phyloP scores from a whole-genome alignment of 2,797 vertebrate species.

The Tapera naevia region DNA sequence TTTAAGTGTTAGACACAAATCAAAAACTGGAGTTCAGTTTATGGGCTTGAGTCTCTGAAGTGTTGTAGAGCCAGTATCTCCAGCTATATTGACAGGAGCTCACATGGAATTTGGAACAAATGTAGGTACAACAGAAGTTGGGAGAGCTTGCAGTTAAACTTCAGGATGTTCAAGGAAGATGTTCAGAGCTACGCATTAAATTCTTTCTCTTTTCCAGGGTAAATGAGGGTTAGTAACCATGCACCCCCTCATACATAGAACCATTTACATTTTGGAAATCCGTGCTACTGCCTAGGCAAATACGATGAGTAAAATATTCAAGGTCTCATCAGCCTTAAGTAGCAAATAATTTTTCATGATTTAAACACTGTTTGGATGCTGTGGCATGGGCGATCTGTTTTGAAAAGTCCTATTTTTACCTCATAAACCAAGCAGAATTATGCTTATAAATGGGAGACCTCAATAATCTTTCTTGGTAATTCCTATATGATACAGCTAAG shows the following conservation, averaged over 20 bases:
- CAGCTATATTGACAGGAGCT: not conserved
- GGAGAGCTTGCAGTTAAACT: not conserved
- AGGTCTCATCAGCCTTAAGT: not conserved
- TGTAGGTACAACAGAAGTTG: not conserved
- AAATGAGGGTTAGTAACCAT: not conserved
- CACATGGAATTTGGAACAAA: not conserved
- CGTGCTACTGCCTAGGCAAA: not conserved
- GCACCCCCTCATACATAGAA: not conserved
- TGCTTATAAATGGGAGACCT: not conserved
- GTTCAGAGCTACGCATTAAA: not conserved
- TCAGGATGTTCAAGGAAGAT: not conserved
- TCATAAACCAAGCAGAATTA: not conserved
- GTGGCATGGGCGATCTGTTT: not conserved
- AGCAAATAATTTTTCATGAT: not conserved
- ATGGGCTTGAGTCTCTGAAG: not conserved
- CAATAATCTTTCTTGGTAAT: not conserved
- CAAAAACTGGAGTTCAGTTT: not conserved
- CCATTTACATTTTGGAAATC: not conserved
- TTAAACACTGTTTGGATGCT: not conserved
- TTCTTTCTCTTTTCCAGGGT: not conserved
- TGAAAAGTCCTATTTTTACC: not conserved
- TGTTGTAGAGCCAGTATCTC: not conserved
- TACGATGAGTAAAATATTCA: slow-evolving; percentile 5
- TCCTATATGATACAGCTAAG: not conserved
- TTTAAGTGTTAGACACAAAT: not conserved